Percentiles rank a stretch among this genome's conserved stretches.
Evolutionary conservation across 2,888 invertebrate species (phyloP).

Genomic region (Scaptomyza reducta): DNA sequence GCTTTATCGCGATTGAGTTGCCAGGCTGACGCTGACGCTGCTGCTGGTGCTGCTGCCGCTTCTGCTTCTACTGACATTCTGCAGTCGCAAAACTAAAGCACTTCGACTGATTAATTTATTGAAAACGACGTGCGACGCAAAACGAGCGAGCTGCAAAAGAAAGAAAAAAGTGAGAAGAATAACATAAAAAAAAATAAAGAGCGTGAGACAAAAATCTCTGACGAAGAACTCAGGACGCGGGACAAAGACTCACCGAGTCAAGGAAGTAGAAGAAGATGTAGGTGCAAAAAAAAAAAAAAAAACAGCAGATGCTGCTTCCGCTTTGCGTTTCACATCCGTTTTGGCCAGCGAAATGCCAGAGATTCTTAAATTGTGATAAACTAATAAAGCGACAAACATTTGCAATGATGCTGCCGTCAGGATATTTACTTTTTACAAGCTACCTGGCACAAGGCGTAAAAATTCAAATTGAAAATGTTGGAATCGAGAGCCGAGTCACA

Average conservation of each 20-base stretch:
- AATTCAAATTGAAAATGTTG: conserved; percentile 74
- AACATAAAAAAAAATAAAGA: conserved; percentile 46
- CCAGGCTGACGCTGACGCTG: conserved; percentile 40
- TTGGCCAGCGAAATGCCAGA: conserved; percentile 43
- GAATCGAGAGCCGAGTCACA: conserved; percentile 58
- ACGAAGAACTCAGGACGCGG: conserved; percentile 43
- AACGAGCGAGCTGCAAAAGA: conserved; percentile 20
- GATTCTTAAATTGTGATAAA: conserved; percentile 75
- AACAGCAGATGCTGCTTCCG: conserved; percentile 53
- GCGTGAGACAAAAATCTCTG: conserved; percentile 54
- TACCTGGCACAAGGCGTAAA: conserved; percentile 58
- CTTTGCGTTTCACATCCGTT: conserved; percentile 32
- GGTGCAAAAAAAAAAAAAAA: conserved; percentile 22
- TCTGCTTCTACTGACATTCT: conserved; percentile 25
- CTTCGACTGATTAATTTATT: conserved; percentile 78
- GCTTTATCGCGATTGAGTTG: conserved; percentile 78
- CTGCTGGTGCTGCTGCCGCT: conserved; percentile 16
- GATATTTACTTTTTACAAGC: conserved; percentile 78
- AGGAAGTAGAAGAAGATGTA: conserved; percentile 3
- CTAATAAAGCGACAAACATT: conserved; percentile 77
- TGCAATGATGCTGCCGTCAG: conserved; percentile 52
- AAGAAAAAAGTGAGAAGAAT: conserved; percentile 4
- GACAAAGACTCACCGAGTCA: conserved; percentile 30
- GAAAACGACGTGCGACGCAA: conserved; percentile 64
- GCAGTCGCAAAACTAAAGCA: conserved; percentile 57